These are phyloP conservation scores for Amblyornis subalaris DNA, from an alignment of 2,113 vertebrate genomes.

Conservation along the genomic window DNA sequence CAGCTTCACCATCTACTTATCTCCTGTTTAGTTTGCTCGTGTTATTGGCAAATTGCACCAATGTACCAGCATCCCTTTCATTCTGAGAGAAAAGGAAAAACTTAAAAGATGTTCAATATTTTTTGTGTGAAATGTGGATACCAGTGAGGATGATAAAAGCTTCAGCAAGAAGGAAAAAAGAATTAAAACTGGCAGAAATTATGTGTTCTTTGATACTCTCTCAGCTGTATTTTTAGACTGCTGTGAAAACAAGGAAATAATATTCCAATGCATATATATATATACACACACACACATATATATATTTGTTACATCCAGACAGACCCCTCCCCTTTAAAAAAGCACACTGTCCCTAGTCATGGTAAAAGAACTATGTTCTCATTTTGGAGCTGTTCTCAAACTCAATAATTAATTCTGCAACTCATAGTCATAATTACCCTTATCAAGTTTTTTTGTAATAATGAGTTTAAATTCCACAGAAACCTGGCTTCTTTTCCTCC, in stretches of 20 bases:
- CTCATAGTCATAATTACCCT: constrained; percentile 26
- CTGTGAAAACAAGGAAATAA: background rate
- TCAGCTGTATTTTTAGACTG: constrained; percentile 38
- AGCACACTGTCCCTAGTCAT: background rate
- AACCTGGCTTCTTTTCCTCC: constrained; percentile 41
- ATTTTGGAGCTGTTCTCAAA: constrained; percentile 14
- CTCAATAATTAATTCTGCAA: constrained; percentile 39
- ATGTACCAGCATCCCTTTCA: background rate
- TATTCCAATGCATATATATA: background rate
- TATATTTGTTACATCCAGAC: background rate
- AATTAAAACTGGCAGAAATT: constrained; percentile 28
- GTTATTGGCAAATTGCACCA: constrained; percentile 51
- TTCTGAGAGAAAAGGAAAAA: constrained; percentile 60
- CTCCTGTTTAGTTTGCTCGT: constrained; percentile 46
- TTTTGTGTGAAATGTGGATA: constrained; percentile 58
- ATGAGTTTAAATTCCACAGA: constrained; percentile 55
- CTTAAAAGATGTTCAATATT: constrained; percentile 54
- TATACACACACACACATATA: too few species aligned
- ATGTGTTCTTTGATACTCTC: constrained; percentile 5
- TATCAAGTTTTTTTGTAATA: constrained; percentile 15
- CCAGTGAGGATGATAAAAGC: constrained; percentile 35
- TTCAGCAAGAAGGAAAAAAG: constrained; percentile 25
- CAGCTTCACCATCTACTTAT: constrained; percentile 43
- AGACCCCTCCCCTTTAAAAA: background rate
- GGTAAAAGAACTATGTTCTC: background rate